A percentile compares a stretch with the other conserved stretches of the same genome.
Conservation (phyloP, 2,888 invertebrate genomes). For the Apamea sordens region DNA sequence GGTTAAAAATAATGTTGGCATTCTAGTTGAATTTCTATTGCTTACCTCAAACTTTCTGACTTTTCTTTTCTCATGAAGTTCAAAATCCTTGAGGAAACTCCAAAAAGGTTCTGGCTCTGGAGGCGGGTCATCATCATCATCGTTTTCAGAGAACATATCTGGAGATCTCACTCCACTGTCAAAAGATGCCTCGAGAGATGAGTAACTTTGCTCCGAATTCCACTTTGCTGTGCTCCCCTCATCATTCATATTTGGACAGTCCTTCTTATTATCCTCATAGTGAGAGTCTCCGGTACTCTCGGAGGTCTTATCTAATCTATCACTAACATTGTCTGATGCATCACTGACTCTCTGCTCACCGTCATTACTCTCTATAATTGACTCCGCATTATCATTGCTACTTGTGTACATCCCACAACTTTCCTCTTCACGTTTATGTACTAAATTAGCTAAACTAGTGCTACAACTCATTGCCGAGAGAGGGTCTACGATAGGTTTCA, state of each 20-base stretch:
- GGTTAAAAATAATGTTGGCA: slow-evolving; percentile 33
- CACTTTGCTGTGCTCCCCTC: slow-evolving; percentile 80
- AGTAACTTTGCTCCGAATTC: slow-evolving; percentile 85
- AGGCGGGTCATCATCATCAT: slow-evolving; percentile 77
- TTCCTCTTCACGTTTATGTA: slow-evolving; percentile 71
- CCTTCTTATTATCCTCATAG: slow-evolving; percentile 79
- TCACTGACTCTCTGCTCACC: slow-evolving; percentile 70
- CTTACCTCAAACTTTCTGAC: slow-evolving; percentile 84
- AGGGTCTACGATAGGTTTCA: slow-evolving; percentile 87
- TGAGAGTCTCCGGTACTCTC: slow-evolving; percentile 83
- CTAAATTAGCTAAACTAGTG: slow-evolving; percentile 71
- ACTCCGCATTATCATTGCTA: slow-evolving; percentile 62
- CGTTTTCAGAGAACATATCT: slow-evolving; percentile 92
- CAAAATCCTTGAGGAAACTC: slow-evolving; percentile 83
- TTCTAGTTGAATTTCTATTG: no score
- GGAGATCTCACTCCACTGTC: slow-evolving; percentile 90
- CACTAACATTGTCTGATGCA: slow-evolving; percentile 71
- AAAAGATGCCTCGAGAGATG: slow-evolving; percentile 86
- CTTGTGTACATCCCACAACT: slow-evolving; percentile 60
- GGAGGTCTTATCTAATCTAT: slow-evolving; percentile 74
- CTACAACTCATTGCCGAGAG: slow-evolving; percentile 81
- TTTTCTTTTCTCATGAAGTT: slow-evolving; percentile 83
- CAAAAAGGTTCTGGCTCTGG: slow-evolving; percentile 80
- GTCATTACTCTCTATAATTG: slow-evolving; percentile 64
- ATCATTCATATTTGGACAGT: slow-evolving; percentile 64